phyloP scores from a whole-genome alignment of 2,113 vertebrate genomes.

The Clarias gariepinus region DNA sequence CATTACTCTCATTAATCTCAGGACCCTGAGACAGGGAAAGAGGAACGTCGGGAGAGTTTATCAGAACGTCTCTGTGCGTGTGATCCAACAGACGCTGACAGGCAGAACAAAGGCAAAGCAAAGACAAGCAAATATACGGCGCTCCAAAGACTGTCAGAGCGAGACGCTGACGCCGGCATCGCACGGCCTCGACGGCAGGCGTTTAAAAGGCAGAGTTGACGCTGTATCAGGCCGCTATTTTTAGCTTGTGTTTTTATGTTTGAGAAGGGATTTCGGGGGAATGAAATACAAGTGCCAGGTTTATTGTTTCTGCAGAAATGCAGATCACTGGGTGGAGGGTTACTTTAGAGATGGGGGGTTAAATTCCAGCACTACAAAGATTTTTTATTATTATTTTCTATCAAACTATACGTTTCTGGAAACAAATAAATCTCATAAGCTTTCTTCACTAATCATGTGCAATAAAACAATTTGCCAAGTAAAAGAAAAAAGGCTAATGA shows the following conservation, averaged over 20 bases:
- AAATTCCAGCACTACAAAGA: not conserved
- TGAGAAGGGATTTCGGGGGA: not conserved
- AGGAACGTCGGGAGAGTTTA: conserved; percentile 28
- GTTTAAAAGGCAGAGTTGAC: not conserved
- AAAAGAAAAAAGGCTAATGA: not conserved
- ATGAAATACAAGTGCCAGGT: not conserved
- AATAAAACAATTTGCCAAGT: not conserved
- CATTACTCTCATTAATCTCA: conserved; percentile 28
- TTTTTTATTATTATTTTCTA: not conserved
- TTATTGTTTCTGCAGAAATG: not conserved
- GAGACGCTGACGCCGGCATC: not conserved
- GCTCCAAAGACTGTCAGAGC: not conserved
- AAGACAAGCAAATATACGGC: conserved; percentile 6
- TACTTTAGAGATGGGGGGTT: not conserved
- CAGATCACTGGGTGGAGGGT: not conserved
- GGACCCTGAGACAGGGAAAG: conserved; percentile 20
- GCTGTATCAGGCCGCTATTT: not conserved
- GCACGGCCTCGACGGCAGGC: not conserved
- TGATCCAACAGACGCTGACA: not conserved
- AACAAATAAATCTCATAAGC: not conserved
- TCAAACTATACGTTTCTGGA: not conserved
- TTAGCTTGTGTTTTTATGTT: not conserved
- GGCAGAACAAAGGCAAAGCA: conserved; percentile 22
- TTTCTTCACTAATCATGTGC: not conserved
- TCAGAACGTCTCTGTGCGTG: not conserved